Percentiles rank a stretch among this genome's conserved stretches.
These are phyloP conservation scores for Pasiphila rectangulata DNA, from an alignment of 2,888 invertebrate species.

Conservation along the genomic window DNA sequence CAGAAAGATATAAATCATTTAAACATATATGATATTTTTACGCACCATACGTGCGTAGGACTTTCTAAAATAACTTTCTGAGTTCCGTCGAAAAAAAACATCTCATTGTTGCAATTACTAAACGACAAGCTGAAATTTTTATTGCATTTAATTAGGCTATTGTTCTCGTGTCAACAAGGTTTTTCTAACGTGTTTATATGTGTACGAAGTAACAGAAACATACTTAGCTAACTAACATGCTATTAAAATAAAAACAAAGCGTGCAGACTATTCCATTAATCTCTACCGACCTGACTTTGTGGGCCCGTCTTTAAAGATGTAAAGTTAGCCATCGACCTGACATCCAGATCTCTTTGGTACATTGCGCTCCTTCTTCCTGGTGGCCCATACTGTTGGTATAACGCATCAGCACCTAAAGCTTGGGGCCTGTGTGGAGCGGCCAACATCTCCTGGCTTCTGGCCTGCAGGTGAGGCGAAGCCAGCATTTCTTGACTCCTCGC, in stretches of 20 bases:
- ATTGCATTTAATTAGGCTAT: slow-evolving; percentile 15
- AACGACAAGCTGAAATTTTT: slow-evolving; percentile 14
- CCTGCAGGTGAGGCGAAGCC: slow-evolving; percentile 56
- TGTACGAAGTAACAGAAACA: slow-evolving; percentile 1
- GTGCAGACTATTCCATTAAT: background rate
- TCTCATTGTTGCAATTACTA: slow-evolving; percentile 13
- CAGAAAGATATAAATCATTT: background rate
- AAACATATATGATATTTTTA: background rate
- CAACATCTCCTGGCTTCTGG: slow-evolving; percentile 80
- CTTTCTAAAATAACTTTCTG: slow-evolving; percentile 20
- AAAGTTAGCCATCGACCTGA: slow-evolving; percentile 71
- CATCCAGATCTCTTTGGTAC: slow-evolving; percentile 71
- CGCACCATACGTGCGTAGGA: slow-evolving; percentile 6
- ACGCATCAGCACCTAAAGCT: slow-evolving; percentile 69
- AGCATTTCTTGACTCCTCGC: slow-evolving; percentile 82
- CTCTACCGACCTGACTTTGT: slow-evolving; percentile 57
- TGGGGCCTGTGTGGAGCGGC: slow-evolving; percentile 64
- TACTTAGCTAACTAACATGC: background rate
- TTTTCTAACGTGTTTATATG: slow-evolving; percentile 8
- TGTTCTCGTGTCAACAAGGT: slow-evolving; percentile 22
- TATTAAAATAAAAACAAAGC: no score
- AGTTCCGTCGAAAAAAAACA: slow-evolving; percentile 18
- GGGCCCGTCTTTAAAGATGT: slow-evolving; percentile 70
- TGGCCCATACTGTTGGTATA: slow-evolving; percentile 75
- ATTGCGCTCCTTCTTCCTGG: slow-evolving; percentile 69